phyloP scores from a whole-genome alignment of 2,888 invertebrate genomes.

The Melanchra persicariae region DNA sequence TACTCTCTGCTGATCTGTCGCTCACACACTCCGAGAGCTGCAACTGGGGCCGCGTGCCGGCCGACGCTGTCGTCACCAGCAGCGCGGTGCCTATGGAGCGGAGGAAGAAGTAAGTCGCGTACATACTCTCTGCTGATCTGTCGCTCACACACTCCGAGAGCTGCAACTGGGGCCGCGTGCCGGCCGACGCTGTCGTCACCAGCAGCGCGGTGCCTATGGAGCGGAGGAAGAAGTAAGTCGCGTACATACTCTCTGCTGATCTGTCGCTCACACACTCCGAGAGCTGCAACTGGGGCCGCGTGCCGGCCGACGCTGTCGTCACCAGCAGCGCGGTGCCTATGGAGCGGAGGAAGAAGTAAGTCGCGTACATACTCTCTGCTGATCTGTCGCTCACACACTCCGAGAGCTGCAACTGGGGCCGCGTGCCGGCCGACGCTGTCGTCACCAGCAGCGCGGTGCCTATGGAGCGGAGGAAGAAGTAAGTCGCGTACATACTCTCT shows the following conservation, averaged over 20 bases:
- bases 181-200: constrained; percentile 96
- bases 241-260: too few species aligned
- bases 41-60: constrained; percentile 96
- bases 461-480: constrained; percentile 88
- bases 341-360: constrained; percentile 89
- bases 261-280: constrained; percentile 92
- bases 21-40: constrained; percentile 93
- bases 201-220: constrained; percentile 94
- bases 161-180: constrained; percentile 97
- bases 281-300: constrained; percentile 96
- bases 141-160: constrained; percentile 92
- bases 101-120: too few species aligned
- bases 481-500: too few species aligned
- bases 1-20: constrained; percentile 76
- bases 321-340: constrained; percentile 94
- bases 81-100: constrained; percentile 93
- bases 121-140: too few species aligned
- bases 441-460: constrained; percentile 96
- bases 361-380: too few species aligned
- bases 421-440: constrained; percentile 95
- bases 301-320: constrained; percentile 96
- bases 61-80: constrained; percentile 96
- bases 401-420: constrained; percentile 96
- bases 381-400: constrained; percentile 91
- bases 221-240: constrained; percentile 88